Evolutionary conservation across 2,888 invertebrate genomes (phyloP).

Genomic region (Netelia virgata): DNA sequence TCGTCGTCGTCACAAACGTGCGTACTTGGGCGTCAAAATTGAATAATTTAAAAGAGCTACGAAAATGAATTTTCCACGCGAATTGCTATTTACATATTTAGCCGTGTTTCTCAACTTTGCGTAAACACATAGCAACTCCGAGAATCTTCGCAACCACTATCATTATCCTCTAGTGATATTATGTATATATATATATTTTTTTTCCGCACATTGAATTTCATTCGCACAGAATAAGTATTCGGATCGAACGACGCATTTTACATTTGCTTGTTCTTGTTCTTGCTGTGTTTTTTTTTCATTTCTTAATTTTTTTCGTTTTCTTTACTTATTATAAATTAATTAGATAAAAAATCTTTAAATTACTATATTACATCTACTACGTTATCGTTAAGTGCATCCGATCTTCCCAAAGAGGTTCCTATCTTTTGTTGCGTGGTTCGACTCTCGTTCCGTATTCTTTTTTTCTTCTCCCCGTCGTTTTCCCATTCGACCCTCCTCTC

Average conservation of each 20-base stretch:
- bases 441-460: not conserved
- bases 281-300: constrained; percentile 13
- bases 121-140: constrained; percentile 45
- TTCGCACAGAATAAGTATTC: constrained; percentile 81
- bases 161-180: constrained; percentile 43
- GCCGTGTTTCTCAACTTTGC: constrained; percentile 34
- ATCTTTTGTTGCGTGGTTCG: constrained; percentile 49
- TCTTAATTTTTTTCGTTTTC: constrained; percentile 48
- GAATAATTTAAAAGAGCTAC: constrained; percentile 55
- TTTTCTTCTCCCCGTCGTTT: not conserved
- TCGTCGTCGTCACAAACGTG: constrained; percentile 38
- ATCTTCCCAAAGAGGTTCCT: constrained; percentile 79
- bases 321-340: constrained; percentile 83
- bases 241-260: constrained; percentile 80
- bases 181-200: constrained; percentile 23
- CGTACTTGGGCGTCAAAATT: constrained; percentile 47
- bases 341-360: constrained; percentile 83
- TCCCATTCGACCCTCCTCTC: constrained; percentile 26
- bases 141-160: constrained; percentile 49
- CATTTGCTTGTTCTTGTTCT: constrained; percentile 73
- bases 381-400: constrained; percentile 79
- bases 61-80: constrained; percentile 38
- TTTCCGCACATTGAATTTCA: constrained; percentile 73
- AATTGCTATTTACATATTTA: constrained; percentile 35
- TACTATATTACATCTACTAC: constrained; percentile 83